Percentiles rank a stretch among this genome's conserved stretches.
These are phyloP conservation scores for Brachionus calyciflorus DNA, from an alignment of 1,140 invertebrate species.

Conservation along the genomic window DNA sequence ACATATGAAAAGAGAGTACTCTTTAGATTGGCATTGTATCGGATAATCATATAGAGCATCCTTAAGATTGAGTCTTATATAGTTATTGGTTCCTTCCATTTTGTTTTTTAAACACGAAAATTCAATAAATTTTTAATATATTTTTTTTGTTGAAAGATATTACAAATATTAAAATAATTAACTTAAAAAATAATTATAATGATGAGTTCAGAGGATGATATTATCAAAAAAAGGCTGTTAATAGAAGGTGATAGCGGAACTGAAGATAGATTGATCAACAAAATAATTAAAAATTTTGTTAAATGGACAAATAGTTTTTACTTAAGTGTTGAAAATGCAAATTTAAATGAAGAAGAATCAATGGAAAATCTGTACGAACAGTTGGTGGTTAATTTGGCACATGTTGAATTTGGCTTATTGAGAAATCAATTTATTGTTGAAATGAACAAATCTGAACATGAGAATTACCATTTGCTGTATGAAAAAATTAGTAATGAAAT, in stretches of 20 bases:
- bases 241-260: conserved; percentile 94
- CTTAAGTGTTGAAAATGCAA: conserved; percentile 69
- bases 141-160: too few species aligned
- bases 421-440: conserved; percentile 75
- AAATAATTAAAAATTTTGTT: conserved; percentile 78
- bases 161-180: too few species aligned
- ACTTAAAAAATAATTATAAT: conserved; percentile 1
- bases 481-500: conserved; percentile 67
- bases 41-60: too few species aligned
- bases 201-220: conserved; percentile 71
- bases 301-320: conserved; percentile 77
- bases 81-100: too few species aligned
- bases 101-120: too few species aligned
- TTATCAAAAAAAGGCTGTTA: conserved; percentile 79
- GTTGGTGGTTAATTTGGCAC: conserved; percentile 74
- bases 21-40: too few species aligned
- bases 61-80: too few species aligned
- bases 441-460: conserved; percentile 78
- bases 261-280: conserved; percentile 82
- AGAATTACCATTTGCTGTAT: conserved; percentile 77
- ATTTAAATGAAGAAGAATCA: conserved; percentile 6
- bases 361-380: conserved; percentile 66
- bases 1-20: too few species aligned
- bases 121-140: too few species aligned
- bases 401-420: conserved; percentile 81